Evolutionary conservation across 37 sponge, comb jelly and placozoan species (phyloP).

Genomic region (Mnemiopsis leidyi): DNA sequence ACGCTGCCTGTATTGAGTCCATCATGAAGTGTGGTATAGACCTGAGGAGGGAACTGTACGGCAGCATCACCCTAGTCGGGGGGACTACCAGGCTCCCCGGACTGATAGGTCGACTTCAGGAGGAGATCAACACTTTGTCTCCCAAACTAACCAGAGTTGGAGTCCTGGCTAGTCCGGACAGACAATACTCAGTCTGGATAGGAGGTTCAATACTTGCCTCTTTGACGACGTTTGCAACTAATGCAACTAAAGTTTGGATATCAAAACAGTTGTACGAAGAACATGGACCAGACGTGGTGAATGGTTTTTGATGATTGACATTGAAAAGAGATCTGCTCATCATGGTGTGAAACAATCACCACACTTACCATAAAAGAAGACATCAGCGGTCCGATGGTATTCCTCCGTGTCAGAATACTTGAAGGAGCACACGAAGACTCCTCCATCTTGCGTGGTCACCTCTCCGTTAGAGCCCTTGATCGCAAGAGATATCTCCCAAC

Average conservation of each 20-base stretch:
- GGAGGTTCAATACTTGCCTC: conserved; percentile 56
- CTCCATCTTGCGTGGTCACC: neutral
- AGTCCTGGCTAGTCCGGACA: neutral
- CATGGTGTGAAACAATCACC: too few relatives aligned
- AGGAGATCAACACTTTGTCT: neutral
- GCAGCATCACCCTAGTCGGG: conserved; percentile 55
- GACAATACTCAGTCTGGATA: conserved; percentile 58
- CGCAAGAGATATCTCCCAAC: conserved; percentile 45
- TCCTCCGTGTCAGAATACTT: neutral
- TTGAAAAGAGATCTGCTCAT: too few relatives aligned
- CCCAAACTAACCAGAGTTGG: conserved; percentile 6
- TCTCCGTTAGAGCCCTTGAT: neutral
- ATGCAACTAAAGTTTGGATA: neutral
- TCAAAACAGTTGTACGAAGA: neutral
- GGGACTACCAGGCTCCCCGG: conserved; percentile 56
- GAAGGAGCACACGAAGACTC: conserved; percentile 3
- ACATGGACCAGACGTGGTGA: conserved; percentile 5
- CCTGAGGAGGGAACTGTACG: conserved; percentile 27
- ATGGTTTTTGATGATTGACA: neutral
- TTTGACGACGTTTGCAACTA: neutral
- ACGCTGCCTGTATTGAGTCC: neutral
- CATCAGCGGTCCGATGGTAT: neutral
- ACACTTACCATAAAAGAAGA: neutral
- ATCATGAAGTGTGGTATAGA: conserved; percentile 34
- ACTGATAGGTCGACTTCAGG: conserved; percentile 18